A percentile compares a stretch with the other conserved stretches of the same genome.
Evolutionary conservation across 2,888 invertebrate species (phyloP).

Genomic region (Hypsopygia costalis): DNA sequence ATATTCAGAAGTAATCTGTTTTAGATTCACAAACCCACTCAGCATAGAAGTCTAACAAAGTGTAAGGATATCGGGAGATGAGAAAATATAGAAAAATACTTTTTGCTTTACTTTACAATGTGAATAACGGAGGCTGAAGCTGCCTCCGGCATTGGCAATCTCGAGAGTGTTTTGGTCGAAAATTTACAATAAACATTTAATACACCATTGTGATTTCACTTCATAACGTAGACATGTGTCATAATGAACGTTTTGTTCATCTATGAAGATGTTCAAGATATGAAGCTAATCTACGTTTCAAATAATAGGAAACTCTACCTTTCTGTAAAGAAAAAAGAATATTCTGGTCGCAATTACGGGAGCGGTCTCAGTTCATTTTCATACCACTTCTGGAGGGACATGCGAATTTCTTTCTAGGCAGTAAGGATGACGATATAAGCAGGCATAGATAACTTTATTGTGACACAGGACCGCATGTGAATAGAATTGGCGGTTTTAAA

Average conservation of each 20-base stretch:
- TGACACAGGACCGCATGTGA: no score
- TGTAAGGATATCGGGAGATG: conserved; percentile 14
- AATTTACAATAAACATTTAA: conserved; percentile 11
- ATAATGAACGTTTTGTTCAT: neutral
- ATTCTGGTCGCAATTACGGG: no score
- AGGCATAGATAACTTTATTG: no score
- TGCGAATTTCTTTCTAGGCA: no score
- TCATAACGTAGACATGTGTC: conserved; percentile 10
- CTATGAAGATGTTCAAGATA: no score
- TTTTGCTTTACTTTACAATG: conserved; percentile 17
- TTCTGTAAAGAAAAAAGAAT: no score
- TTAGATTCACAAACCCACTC: conserved; percentile 14
- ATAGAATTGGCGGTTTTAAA: no score
- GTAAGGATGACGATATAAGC: no score
- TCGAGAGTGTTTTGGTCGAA: conserved; percentile 11
- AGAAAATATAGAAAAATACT: conserved; percentile 17
- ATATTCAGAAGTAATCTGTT: conserved; percentile 15
- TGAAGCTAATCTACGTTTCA: no score
- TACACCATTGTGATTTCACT: conserved; percentile 14
- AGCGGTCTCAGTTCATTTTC: no score
- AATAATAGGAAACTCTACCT: no score
- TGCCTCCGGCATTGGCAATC: conserved; percentile 6
- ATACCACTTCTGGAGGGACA: no score
- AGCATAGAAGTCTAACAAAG: conserved; percentile 14
- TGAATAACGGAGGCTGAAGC: neutral